phyloP scores from a whole-genome alignment of 2,888 invertebrate genomes.

The Muschampia plurimacula region DNA sequence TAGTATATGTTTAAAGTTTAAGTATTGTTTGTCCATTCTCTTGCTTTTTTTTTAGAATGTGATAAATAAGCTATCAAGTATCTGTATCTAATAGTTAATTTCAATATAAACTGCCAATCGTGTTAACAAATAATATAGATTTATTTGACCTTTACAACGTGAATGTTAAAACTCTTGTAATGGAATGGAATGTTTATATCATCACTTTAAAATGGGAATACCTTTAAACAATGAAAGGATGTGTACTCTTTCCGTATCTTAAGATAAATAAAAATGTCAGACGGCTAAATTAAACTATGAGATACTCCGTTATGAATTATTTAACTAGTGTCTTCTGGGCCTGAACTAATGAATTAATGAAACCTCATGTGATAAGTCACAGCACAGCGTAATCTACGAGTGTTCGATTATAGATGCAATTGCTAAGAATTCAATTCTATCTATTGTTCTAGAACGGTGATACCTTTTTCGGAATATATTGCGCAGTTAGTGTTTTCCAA shows the following conservation, averaged over 20 bases:
- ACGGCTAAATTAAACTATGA: background rate
- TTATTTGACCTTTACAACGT: too few species aligned
- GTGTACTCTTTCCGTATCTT: background rate
- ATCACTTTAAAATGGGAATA: too few species aligned
- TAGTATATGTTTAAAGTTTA: too few species aligned
- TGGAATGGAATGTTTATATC: too few species aligned
- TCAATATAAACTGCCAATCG: too few species aligned
- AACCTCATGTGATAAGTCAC: background rate
- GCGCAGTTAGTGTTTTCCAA: background rate
- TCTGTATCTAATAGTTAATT: too few species aligned
- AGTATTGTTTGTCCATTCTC: too few species aligned
- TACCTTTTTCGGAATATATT: background rate
- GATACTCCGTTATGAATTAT: constrained; percentile 1
- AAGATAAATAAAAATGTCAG: background rate
- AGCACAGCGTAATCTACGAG: background rate
- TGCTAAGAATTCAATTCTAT: background rate
- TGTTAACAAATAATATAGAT: too few species aligned
- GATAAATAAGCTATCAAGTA: too few species aligned
- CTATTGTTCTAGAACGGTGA: constrained; percentile 1
- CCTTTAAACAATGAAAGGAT: too few species aligned
- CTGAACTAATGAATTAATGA: constrained; percentile 6
- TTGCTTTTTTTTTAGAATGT: too few species aligned
- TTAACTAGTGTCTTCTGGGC: constrained; percentile 4
- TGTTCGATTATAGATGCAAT: background rate
- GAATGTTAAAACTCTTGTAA: too few species aligned